Evolutionary conservation across 92 coral and sea anemone genomes (phyloP), one percentile per base, ranked within the genome.

Genomic region (Epizoanthus illoricatus): DNA sequence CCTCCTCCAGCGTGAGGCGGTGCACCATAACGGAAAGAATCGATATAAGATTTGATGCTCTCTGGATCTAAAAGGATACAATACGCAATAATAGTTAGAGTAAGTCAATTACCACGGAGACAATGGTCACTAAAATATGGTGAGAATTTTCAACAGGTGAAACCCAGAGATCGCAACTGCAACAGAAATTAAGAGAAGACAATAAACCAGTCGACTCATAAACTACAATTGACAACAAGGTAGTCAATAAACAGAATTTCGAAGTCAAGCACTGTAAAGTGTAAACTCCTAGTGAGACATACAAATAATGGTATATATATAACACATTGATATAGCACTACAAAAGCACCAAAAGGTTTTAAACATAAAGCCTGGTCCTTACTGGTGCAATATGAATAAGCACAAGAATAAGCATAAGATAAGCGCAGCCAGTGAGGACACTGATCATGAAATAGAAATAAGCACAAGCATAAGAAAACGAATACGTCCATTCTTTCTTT

Each of bases 1-100:
- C 98, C 98, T 42, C 98, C 98, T 10, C 98, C 98, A 4, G 92
- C 98, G 69, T 96, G 98, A 33, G 98, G 98, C 13, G 98, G 98
- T 28, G 98, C 97, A 62, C 98, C 98, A 67, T 86, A 96, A 17
- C 98, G 98, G 95, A 96, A 96, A 28, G 98, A 96, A 81, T 96
- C 98, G 75, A 96, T 96, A 81, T 96, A 96, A 0, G 98, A 85
- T 81, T 93, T 96, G 88, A 96, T 96, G 75, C 88, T 85, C 57
- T 94, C 98, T 57, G 94, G 87, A 56, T 96, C 98, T 96, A 76
- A 74, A 64, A 67, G 55, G 36, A 17, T 24, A 76, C 6, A 66
- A 64, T 2, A 80, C 21, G 65, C 41, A 80, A 7, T 43, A 3
- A 45, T 40, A 19, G 21, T 21, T 23, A 17, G 10, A 36, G 58